These are phyloP conservation scores for Colletes gigas DNA, from an alignment of 1,140 invertebrate species.

Conservation along the genomic window DNA sequence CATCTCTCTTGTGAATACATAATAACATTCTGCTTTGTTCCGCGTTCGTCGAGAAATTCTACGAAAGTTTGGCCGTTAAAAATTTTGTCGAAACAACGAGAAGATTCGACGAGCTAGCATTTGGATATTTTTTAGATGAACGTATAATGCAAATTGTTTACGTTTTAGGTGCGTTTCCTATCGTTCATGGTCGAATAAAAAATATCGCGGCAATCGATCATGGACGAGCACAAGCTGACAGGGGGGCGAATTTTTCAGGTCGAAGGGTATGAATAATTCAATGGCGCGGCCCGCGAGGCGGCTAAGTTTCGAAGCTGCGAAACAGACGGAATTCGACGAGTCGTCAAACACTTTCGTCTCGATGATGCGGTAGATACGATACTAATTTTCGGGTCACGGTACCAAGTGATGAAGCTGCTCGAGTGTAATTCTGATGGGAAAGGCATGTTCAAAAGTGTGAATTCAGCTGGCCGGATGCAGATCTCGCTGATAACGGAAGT, in stretches of 20 bases:
- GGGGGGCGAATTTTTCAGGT: neutral
- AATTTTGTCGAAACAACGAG: too few relatives aligned
- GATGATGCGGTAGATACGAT: conserved; percentile 1
- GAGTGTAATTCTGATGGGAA: neutral
- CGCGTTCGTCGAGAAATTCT: too few relatives aligned
- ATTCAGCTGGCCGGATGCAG: neutral
- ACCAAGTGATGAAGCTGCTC: neutral
- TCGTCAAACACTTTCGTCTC: neutral
- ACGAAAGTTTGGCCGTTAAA: too few relatives aligned
- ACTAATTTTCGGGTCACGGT: neutral
- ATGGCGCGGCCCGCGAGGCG: neutral
- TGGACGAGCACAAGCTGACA: too few relatives aligned
- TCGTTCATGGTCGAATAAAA: neutral
- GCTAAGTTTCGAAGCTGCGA: neutral
- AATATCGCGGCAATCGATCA: too few relatives aligned
- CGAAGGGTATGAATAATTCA: conserved; percentile 1
- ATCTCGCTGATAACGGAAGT: neutral
- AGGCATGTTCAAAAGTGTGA: neutral
- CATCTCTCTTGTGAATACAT: too few relatives aligned
- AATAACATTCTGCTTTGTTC: too few relatives aligned
- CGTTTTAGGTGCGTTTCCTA: neutral
- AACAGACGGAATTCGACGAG: neutral
- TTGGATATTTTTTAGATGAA: too few relatives aligned
- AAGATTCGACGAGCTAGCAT: too few relatives aligned
- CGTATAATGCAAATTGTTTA: too few relatives aligned